Base-by-base conservation (phyloP, 2,888 invertebrate species). In the Pemphredon lugubris region DNA sequence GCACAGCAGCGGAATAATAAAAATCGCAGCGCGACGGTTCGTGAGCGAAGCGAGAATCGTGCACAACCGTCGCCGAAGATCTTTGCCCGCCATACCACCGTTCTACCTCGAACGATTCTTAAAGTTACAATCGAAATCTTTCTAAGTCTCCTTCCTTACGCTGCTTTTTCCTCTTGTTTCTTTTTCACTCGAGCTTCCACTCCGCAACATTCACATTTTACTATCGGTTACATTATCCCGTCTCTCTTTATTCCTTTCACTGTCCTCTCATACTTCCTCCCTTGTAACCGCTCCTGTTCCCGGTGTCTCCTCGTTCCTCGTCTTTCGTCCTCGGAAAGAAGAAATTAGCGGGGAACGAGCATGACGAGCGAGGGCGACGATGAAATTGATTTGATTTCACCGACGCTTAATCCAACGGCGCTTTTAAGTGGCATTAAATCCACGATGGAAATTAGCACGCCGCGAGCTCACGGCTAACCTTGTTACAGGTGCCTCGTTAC, bases 351-450 rank as follows among this genome's bases (percentile, higher is more conserved):
- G 40, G 40, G 13, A 23, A 42, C 16, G 18, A 48, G 16, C 51
- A 11, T 20, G 39, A 21, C 26, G 48, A 44, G 34, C 23, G 61
- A 39, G 45, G 45, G 34, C 47, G 45, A 48, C 39, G 68, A 59
- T 50, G 51, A 63, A 73, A 51, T 60, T 74, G 74, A 74, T 74
- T 74, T 47, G 64, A 57, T 74, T 74, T 59, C 67, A 30, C 20
- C 37, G 63, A 26, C 59, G 73, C 64, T 74, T 74, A 68, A 73
- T 73, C 59, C 59, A 57, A 63, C 64, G 47, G 55, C 57, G 61
- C 68, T 74, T 74, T 73, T 74, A 74, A 73, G 64, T 73, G 73
- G 59, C 53, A 60, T 60, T 74, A 64, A 74, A 73, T 68, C 59
- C 48, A 48, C 73, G 73, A 60, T 73, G 68, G 57, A 64, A 73